Evolutionary conservation across 2,797 vertebrate species (phyloP).

Genomic region (Chrosomus eos): DNA sequence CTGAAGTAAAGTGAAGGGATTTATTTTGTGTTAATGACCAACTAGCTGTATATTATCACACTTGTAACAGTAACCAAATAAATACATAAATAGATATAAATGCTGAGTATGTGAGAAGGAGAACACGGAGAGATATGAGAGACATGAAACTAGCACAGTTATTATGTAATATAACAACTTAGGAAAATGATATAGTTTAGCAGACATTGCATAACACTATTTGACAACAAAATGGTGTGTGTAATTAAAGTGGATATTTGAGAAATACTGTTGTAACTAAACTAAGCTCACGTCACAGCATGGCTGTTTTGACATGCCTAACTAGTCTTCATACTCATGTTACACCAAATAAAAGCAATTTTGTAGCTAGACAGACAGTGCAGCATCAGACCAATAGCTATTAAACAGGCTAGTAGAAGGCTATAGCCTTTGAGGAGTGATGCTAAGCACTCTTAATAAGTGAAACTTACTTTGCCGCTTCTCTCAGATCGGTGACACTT

Average conservation of each 20-base stretch:
- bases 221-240: neutral
- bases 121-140: no score
- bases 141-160: neutral
- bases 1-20: neutral
- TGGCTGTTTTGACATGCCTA: neutral
- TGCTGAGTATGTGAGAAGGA: neutral
- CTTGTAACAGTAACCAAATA: neutral
- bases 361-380: neutral
- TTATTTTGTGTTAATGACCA: neutral
- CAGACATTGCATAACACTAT: neutral
- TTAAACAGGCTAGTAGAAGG: neutral
- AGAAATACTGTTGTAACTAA: neutral
- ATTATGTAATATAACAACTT: neutral
- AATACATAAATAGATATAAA: neutral
- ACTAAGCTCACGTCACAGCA: neutral
- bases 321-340: neutral
- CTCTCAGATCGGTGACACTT: conserved; percentile 85
- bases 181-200: neutral
- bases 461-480: conserved; percentile 88
- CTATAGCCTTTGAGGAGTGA: neutral
- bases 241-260: neutral
- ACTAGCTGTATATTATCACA: neutral
- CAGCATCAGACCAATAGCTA: neutral
- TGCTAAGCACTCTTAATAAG: neutral
- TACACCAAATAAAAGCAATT: neutral